A percentile compares a stretch with the other conserved stretches of the same genome.
phyloP scores from a whole-genome alignment of 2,797 vertebrate genomes.

The Acanthiza pusilla region DNA sequence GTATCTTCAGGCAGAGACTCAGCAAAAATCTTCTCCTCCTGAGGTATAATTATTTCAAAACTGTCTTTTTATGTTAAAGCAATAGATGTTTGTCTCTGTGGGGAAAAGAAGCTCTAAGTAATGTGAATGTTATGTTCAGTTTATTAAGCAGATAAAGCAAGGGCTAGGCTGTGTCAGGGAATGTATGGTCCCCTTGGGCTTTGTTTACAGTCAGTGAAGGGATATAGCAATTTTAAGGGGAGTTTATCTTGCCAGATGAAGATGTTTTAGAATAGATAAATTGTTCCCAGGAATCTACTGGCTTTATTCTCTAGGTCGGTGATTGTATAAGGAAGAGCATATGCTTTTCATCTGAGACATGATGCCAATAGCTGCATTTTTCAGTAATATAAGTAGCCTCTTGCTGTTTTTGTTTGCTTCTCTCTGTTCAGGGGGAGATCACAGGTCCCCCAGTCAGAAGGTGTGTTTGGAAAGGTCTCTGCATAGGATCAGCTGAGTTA shows the following conservation, averaged over 20 bases:
- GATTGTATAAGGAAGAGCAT: not conserved
- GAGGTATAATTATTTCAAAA: conserved; percentile 75
- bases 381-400: not conserved
- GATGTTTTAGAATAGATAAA: not conserved
- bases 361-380: not conserved
- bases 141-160: not conserved
- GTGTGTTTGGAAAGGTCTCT: conserved; percentile 70
- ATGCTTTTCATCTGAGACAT: not conserved
- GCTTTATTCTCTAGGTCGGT: not conserved
- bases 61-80: not conserved
- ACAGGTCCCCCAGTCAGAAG: conserved; percentile 67
- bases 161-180: not conserved
- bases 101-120: not conserved
- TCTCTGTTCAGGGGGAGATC: conserved; percentile 71
- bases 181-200: not conserved
- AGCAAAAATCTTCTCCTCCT: conserved; percentile 74
- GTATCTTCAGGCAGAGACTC: conserved; percentile 78
- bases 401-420: not conserved
- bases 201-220: not conserved
- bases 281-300: not conserved
- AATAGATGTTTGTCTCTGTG: not conserved
- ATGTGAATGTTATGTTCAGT: not conserved
- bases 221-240: not conserved
- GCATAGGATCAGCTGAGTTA: conserved; percentile 34
- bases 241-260: not conserved